Percentiles rank a stretch among this genome's conserved stretches.
phyloP scores from a whole-genome alignment of 2,113 vertebrate species.

The Malurus melanocephalus region DNA sequence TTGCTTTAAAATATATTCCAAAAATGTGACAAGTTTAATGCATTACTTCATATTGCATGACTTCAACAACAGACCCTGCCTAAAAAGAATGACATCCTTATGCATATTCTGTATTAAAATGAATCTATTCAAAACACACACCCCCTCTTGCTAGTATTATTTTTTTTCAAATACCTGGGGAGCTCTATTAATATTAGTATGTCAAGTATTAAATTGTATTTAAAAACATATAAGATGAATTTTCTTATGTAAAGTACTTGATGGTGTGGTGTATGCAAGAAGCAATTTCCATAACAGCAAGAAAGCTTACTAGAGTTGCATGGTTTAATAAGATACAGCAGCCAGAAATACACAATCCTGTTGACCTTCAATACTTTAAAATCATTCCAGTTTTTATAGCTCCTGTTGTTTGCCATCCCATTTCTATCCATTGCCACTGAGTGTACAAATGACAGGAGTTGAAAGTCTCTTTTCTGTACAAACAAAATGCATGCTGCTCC shows the following conservation, averaged over 20 bases:
- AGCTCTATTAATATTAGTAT: neutral
- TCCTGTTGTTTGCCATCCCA: neutral
- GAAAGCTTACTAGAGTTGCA: neutral
- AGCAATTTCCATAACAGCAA: neutral
- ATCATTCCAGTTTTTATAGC: neutral
- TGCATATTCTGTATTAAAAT: slow-evolving; percentile 14
- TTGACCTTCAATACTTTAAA: neutral
- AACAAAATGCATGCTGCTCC: rapidly evolving
- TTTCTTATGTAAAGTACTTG: neutral
- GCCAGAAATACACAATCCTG: neutral
- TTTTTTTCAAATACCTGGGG: neutral
- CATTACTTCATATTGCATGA: slow-evolving; percentile 3
- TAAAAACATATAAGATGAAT: neutral
- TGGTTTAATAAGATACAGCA: neutral
- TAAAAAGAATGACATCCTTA: neutral
- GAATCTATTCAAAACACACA: neutral
- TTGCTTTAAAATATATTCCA: slow-evolving; percentile 2
- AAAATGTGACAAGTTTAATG: neutral
- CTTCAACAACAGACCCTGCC: neutral
- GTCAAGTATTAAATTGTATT: neutral
- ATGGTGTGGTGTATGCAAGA: neutral
- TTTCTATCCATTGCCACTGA: neutral
- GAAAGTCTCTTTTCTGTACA: slow-evolving; percentile 6
- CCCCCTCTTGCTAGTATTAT: neutral
- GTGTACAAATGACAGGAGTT: neutral